phyloP scores from a whole-genome alignment of 2,888 invertebrate genomes.

The Fragum sueziense region DNA sequence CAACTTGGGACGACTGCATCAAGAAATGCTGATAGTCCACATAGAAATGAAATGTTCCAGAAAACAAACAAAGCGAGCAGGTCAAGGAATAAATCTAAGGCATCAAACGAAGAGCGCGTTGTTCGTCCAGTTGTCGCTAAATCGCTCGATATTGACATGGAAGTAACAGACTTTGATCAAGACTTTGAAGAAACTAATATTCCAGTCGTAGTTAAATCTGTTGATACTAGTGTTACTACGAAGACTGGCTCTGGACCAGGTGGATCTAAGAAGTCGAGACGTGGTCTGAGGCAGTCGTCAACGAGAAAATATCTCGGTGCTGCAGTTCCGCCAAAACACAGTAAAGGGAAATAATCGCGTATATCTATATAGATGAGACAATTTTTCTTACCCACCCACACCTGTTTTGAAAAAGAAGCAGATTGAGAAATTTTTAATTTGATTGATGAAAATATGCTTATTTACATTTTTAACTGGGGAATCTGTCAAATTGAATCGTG shows the following conservation, averaged over 20 bases:
- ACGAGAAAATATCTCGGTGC: constrained; percentile 58
- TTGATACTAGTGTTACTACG: neutral
- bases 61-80: neutral
- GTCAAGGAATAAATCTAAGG: neutral
- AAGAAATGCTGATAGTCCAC: neutral
- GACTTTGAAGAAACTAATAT: neutral
- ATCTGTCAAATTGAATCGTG: no score
- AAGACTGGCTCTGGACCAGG: neutral
- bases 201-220: neutral
- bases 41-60: constrained; percentile 16
- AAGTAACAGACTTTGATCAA: constrained; percentile 16
- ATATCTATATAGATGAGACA: no score
- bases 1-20: neutral
- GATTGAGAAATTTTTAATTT: no score
- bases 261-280: constrained; percentile 28
- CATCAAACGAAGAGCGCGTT: neutral
- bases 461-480: no score
- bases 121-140: neutral
- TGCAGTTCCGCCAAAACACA: constrained; percentile 28
- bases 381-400: no score
- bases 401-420: no score
- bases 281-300: constrained; percentile 42
- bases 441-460: no score
- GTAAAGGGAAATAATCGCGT: neutral
- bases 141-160: constrained; percentile 19